phyloP scores from a whole-genome alignment of 2,797 vertebrate genomes.

The Pampus argenteus region DNA sequence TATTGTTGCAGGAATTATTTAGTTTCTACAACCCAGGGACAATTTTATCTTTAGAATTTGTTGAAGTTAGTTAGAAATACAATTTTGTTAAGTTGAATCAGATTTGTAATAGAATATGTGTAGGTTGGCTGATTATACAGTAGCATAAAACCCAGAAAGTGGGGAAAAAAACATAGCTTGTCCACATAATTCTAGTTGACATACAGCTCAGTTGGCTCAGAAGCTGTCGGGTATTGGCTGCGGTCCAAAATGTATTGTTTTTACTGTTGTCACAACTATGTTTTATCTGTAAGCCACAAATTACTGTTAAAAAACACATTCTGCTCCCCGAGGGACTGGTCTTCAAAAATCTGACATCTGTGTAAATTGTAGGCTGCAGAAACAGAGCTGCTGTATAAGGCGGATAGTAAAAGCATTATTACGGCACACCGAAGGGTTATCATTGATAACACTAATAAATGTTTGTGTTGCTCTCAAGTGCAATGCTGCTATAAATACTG shows the following conservation, averaged over 20 bases:
- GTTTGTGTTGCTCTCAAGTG: conserved; percentile 30
- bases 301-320: background rate
- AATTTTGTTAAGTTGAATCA: background rate
- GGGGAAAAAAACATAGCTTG: background rate
- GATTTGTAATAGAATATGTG: background rate
- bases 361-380: conserved; percentile 15
- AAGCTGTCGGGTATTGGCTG: conserved; percentile 5
- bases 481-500: conserved; percentile 8
- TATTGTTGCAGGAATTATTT: background rate
- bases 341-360: background rate
- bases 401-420: conserved; percentile 19
- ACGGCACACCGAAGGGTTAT: conserved; percentile 20
- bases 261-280: conserved; percentile 15
- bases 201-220: conserved; percentile 8
- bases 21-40: background rate
- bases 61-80: conserved; percentile 10
- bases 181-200: background rate
- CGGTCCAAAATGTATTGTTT: conserved; percentile 4
- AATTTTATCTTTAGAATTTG: conserved; percentile 7
- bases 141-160: background rate
- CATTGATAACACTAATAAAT: conserved; percentile 28
- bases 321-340: conserved; percentile 6
- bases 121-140: background rate
- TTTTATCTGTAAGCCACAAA: conserved; percentile 21
- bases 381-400: conserved; percentile 8